Base-by-base conservation (phyloP, 2,888 invertebrate genomes). In the Chaitophorus viminalis region DNA sequence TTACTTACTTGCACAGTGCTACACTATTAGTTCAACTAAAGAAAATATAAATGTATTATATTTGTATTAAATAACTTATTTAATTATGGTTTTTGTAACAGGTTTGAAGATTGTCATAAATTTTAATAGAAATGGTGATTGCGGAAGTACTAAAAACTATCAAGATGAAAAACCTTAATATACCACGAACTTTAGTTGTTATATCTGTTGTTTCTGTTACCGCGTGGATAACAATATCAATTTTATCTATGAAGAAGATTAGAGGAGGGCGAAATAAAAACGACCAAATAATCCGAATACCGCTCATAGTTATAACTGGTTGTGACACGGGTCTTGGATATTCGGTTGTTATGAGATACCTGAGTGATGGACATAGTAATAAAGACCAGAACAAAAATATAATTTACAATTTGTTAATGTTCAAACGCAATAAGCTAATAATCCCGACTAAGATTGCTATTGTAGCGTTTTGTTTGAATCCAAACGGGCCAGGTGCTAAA, bases 321-420 rank as follows among this genome's bases (percentile, higher is more conserved):
- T 97, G 97, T 91, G 97, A 97, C 92, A 95, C 96, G 88, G 97
- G 97, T 4, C 93, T 97, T 29, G 97, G 97, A 87, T 96, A 94
- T 92, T 94, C 94, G 3, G 91, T 95, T 79, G 95, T 95, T 0
- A 88, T 77, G 52, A 79, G 85, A 31, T 89, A 88, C 68, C 68
- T 84, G 68, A 84, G 68, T 18, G 65, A 36, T 0, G 1, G 33
- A 6, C 74, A 84, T 75, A 82, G 76, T 85, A 74, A 94, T 89
- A 92, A 93, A 14, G 54, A 65, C n/a, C 76, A 31, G 25, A 84
- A 76, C 4, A 1, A 39, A 14, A 31, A 14, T 76, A 39, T 60
- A 65, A 9, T 39, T 46, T n/a, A n/a, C 5, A 72, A 72, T 74
- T 29, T n/a, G 0, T 1, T 25, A 17, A 18, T 72, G n/a, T 84